Percentiles rank a stretch among this genome's conserved stretches.
Evolutionary conservation across 2,113 vertebrate genomes (phyloP).

Genomic region (Thinocorus orbignyianus): DNA sequence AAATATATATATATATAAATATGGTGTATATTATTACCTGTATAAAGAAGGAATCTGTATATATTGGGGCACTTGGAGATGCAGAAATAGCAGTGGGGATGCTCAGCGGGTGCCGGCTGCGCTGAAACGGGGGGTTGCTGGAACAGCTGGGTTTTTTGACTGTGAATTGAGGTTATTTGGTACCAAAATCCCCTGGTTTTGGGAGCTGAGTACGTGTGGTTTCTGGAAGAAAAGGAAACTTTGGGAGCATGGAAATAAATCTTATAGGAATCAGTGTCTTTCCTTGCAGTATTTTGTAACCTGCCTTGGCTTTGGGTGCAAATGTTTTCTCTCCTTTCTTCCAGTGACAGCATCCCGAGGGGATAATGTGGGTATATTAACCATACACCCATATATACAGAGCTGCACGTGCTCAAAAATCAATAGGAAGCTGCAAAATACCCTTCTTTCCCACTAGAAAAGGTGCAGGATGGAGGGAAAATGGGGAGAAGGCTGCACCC

Average conservation of each 20-base stretch:
- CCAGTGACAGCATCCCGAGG: rapidly evolving
- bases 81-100: slow-evolving; percentile 5
- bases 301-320: background rate
- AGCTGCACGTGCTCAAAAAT: background rate
- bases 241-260: slow-evolving; percentile 10
- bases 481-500: background rate
- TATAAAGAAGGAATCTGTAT: slow-evolving; percentile 78
- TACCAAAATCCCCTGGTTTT: background rate
- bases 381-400: background rate
- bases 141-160: background rate
- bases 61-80: slow-evolving; percentile 67
- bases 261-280: background rate
- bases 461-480: background rate
- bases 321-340: background rate
- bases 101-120: background rate
- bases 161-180: background rate
- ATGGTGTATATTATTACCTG: slow-evolving; percentile 74
- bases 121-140: background rate
- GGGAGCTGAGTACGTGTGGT: background rate
- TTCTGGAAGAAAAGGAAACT: background rate
- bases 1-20: slow-evolving; percentile 30
- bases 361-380: too few species aligned
- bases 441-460: rapidly evolving
- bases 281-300: background rate
- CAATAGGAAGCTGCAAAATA: background rate